phyloP scores from a whole-genome alignment of 64 coral and sea anemone genomes.

The Anthopleura sola region DNA sequence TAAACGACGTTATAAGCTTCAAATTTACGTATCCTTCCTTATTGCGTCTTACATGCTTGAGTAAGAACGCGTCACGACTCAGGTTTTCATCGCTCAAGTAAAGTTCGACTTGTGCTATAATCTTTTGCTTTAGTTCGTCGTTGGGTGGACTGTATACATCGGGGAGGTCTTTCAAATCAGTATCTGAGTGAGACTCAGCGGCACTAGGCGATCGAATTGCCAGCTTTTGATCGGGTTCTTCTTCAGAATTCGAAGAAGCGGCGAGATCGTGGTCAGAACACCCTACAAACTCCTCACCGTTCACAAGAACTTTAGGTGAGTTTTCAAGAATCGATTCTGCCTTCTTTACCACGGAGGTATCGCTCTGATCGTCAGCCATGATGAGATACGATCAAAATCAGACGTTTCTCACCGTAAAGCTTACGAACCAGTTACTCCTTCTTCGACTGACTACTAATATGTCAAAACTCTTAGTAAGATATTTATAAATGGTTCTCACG shows the following conservation, averaged over 20 bases:
- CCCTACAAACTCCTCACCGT: slow-evolving; percentile 61
- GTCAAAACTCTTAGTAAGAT: slow-evolving; percentile 5
- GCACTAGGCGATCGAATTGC: slow-evolving; percentile 50
- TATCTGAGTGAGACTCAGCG: slow-evolving; percentile 93
- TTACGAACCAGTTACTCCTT: slow-evolving; percentile 13
- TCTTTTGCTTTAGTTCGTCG: slow-evolving; percentile 77
- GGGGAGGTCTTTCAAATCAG: slow-evolving; percentile 65
- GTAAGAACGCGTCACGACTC: slow-evolving; percentile 86
- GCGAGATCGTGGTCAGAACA: slow-evolving; percentile 92
- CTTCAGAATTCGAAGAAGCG: slow-evolving; percentile 82
- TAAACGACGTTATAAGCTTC: slow-evolving; percentile 98
- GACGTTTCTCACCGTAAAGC: slow-evolving; percentile 42
- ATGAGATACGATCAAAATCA: slow-evolving; percentile 49
- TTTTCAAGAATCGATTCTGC: slow-evolving; percentile 25
- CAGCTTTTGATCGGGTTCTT: slow-evolving; percentile 57
- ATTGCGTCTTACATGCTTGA: slow-evolving; percentile 96
- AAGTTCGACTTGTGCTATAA: slow-evolving; percentile 79
- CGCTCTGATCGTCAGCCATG: slow-evolving; percentile 83
- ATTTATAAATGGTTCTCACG: slow-evolving; percentile 14
- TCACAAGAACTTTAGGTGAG: slow-evolving; percentile 81
- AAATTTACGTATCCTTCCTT: slow-evolving; percentile 97
- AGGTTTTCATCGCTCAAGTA: slow-evolving; percentile 94
- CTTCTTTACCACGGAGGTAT: slow-evolving; percentile 25
- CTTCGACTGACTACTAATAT: slow-evolving; percentile 21
- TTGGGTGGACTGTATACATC: slow-evolving; percentile 71